A percentile compares a stretch with the other conserved stretches of the same genome.
These are phyloP conservation scores for Plecturocebus donacophilus DNA, from an alignment of 2,113 vertebrate genomes.

Conservation along the genomic window DNA sequence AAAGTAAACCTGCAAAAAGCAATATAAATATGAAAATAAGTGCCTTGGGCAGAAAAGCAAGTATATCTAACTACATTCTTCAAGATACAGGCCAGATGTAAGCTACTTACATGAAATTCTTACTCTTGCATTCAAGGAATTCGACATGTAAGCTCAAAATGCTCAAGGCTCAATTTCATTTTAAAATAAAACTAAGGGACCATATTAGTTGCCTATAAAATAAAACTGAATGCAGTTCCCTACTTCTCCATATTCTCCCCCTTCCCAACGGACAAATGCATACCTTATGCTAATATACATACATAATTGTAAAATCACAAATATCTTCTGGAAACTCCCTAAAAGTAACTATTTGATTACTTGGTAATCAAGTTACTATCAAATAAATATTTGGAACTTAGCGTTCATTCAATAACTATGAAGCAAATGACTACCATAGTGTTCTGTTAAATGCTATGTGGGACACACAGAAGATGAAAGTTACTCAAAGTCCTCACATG, in stretches of 20 bases:
- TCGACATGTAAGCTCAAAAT: constrained; percentile 7
- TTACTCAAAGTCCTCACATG: not conserved
- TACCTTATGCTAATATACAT: not conserved
- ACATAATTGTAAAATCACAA: not conserved
- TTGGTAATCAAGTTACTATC: too few relatives aligned
- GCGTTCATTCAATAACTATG: not conserved
- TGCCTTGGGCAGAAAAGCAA: not conserved
- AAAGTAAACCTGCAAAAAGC: not conserved
- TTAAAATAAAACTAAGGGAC: constrained; percentile 17
- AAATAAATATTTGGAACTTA: not conserved
- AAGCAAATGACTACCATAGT: not conserved
- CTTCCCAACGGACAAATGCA: not conserved
- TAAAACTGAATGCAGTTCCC: not conserved
- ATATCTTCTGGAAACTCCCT: constrained; percentile 8
- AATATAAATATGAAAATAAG: constrained; percentile 25
- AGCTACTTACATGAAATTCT: constrained; percentile 6
- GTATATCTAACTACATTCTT: not conserved
- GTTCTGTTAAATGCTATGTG: not conserved
- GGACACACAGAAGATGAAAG: not conserved
- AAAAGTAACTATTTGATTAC: not conserved
- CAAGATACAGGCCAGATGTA: not conserved
- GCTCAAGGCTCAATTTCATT: constrained; percentile 33
- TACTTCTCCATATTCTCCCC: not conserved
- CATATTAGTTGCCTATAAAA: constrained; percentile 33
- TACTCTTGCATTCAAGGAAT: not conserved